Percentiles rank a stretch among this genome's conserved stretches.
phyloP scores from a whole-genome alignment of 2,113 vertebrate species.

The Planiliza haematocheilus region DNA sequence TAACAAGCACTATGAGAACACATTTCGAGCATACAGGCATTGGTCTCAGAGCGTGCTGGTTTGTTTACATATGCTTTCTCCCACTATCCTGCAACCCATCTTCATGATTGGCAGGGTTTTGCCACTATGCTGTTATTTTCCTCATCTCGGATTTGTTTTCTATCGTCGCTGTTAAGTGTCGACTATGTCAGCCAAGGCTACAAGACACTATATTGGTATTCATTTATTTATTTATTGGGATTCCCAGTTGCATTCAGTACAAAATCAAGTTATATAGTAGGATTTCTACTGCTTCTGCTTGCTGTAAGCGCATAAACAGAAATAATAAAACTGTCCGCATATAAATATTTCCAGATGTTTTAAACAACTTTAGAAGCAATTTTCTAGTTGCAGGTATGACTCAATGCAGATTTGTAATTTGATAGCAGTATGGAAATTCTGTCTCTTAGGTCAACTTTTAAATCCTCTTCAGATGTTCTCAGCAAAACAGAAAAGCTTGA shows the following conservation, averaged over 20 bases:
- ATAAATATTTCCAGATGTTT: conserved; percentile 16
- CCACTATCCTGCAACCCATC: conserved; percentile 30
- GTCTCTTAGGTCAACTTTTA: not conserved
- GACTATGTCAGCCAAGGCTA: conserved; percentile 46
- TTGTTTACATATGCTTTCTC: conserved; percentile 61
- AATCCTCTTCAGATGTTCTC: conserved; percentile 2
- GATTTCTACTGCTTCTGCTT: conserved; percentile 8
- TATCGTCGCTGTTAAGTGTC: conserved; percentile 38
- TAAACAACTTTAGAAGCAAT: conserved; percentile 2
- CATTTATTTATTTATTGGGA: conserved; percentile 19
- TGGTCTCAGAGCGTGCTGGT: conserved; percentile 23
- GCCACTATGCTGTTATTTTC: conserved; percentile 38
- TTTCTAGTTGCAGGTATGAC: conserved; percentile 5
- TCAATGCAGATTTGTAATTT: conserved; percentile 4
- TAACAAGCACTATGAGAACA: conserved; percentile 34
- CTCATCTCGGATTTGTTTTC: conserved; percentile 32
- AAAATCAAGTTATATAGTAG: not conserved
- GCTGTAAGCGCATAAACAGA: not conserved
- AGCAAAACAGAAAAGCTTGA: not conserved
- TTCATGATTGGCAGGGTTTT: conserved; percentile 38
- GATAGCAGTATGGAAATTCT: conserved; percentile 6
- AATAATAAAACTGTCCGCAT: conserved; percentile 11
- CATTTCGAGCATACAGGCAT: conserved; percentile 23
- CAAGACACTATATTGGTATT: conserved; percentile 41
- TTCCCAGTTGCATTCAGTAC: conserved; percentile 24